Evolutionary conservation across 2,888 invertebrate species (phyloP), one percentile per base, ranked within the genome.

Genomic region (Cataglyphis rosenhaueri): DNA sequence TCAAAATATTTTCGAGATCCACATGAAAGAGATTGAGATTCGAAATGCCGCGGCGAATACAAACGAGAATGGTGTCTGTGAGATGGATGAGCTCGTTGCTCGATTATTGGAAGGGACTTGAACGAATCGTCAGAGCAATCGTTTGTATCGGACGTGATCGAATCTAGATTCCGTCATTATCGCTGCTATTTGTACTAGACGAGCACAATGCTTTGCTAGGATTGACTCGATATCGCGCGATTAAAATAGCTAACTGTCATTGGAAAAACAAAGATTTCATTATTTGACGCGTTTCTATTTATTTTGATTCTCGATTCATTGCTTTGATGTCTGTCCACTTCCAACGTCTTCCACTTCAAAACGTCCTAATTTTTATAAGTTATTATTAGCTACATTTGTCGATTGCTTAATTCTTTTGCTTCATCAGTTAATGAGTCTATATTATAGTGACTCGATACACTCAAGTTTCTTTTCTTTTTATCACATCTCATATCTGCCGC

Each of bases 1-100:
- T 78, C 21, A 32, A 78, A 44, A 79, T 70, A 79, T 71, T 48
- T 78, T 79, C 59, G 44, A 70, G 18, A 57, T 68, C 12, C 44
- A 52, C 15, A 52, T 38, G 75, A 3, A 18, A 29, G 21, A n/a
- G n/a, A 6, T 25, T 15, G 41, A 21, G 6, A 48, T 57, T 68
- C 21, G 29, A 15, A 35, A 57, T 35, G 25, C 15, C 10, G 59
- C 32, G 57, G 35, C 15, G 59, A 18, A 59, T 71, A 70, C 44
- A 25, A 57, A 70, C 41, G 38, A 52, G 64, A 18, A 75, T 6
- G 21, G 0, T 1, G 41, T 2, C 21, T 70, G 21, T 41, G 32
- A 57, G 21, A 32, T 35, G 65, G 25, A 32, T 41, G 18, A 25
- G 15, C 29, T 29, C 12, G 73, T 29, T 65, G 21, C 25, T 64